phyloP scores from a whole-genome alignment of 1,140 invertebrate genomes.

The Sitobion miscanthi region DNA sequence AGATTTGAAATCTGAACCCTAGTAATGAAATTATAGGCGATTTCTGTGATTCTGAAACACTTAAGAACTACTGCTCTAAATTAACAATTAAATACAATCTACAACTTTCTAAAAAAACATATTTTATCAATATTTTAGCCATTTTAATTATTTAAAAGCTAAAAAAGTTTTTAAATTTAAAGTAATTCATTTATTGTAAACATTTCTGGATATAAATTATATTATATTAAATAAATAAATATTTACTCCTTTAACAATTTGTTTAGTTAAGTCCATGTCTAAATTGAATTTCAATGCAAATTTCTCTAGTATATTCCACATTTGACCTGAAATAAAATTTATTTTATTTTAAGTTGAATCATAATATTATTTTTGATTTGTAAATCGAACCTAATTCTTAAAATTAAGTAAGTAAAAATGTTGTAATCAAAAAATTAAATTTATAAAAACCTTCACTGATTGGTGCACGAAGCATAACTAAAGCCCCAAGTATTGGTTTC shows the following conservation, averaged over 20 bases:
- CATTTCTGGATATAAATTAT: not conserved
- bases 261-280: not conserved
- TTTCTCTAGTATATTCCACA: slow-evolving; percentile 36
- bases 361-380: not conserved
- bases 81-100: not conserved
- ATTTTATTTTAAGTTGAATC: not conserved
- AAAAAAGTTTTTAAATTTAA: too few species aligned
- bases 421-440: not conserved
- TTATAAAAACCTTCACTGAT: slow-evolving; percentile 48
- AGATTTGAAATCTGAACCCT: too few species aligned
- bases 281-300: slow-evolving; percentile 11
- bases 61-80: not conserved
- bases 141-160: too few species aligned
- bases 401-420: not conserved
- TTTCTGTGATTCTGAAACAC: too few species aligned
- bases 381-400: not conserved
- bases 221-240: not conserved
- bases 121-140: not conserved
- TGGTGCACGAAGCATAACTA: slow-evolving; percentile 39
- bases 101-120: not conserved
- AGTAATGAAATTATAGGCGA: too few species aligned
- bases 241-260: slow-evolving; percentile 43
- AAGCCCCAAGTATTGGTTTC: slow-evolving; percentile 20
- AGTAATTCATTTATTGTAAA: too few species aligned
- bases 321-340: slow-evolving; percentile 32